Percentiles rank a stretch among this genome's conserved stretches.
Evolutionary conservation across 2,113 vertebrate genomes (phyloP).

Genomic region (Zosterops pallidus): DNA sequence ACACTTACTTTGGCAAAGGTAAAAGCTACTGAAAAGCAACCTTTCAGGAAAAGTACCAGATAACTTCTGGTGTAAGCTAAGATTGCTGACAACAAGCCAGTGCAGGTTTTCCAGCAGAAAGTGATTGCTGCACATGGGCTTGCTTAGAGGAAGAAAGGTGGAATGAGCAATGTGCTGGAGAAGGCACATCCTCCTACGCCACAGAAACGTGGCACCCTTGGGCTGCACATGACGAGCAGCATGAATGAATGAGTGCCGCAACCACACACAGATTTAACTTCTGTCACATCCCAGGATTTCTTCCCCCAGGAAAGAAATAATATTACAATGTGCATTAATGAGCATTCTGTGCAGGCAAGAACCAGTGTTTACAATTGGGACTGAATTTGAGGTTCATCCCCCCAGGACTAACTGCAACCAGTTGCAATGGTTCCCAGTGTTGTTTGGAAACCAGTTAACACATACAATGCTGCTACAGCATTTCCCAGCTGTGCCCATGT

Average conservation of each 20-base stretch:
- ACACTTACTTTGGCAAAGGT: background rate
- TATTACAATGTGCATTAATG: background rate
- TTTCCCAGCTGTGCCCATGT: background rate
- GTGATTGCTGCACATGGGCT: background rate
- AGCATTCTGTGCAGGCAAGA: background rate
- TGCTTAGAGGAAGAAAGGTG: background rate
- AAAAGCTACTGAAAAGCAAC: background rate
- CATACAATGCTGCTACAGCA: background rate
- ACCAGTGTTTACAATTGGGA: background rate
- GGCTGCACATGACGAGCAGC: background rate
- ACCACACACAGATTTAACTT: background rate
- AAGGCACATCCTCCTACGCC: background rate
- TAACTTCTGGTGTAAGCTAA: background rate
- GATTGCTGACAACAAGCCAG: background rate
- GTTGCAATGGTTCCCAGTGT: background rate
- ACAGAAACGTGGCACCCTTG: background rate
- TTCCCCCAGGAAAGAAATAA: conserved; percentile 32
- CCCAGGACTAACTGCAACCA: background rate
- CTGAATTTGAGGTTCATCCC: background rate
- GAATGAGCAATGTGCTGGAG: background rate
- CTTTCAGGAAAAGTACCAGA: background rate
- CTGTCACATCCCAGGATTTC: background rate
- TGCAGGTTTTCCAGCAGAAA: background rate
- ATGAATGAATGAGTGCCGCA: background rate
- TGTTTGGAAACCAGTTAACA: background rate